These are phyloP conservation scores for Oryzias sinensis DNA, from an alignment of 2,797 vertebrate genomes.

Conservation along the genomic window DNA sequence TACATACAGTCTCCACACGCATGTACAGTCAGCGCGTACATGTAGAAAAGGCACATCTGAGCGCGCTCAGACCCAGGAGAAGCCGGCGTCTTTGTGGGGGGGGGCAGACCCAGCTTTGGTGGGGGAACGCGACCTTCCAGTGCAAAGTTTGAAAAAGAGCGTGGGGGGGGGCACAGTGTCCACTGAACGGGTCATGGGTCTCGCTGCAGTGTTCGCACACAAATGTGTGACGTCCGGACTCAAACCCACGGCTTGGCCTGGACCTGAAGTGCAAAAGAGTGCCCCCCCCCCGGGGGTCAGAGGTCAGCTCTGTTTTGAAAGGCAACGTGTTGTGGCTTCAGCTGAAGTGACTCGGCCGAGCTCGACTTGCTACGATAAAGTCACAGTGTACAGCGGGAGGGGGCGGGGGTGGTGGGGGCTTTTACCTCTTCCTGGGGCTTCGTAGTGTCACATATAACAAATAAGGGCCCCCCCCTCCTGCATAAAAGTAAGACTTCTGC, in stretches of 20 bases:
- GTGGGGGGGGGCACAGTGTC: constrained; percentile 60
- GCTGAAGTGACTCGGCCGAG: constrained; percentile 44
- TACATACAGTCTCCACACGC: constrained; percentile 76
- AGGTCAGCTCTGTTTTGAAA: constrained; percentile 78
- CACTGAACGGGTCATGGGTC: constrained; percentile 69
- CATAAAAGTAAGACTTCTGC: constrained; percentile 78
- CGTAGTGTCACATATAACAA: constrained; percentile 48
- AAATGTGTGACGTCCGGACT: background rate
- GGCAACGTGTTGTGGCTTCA: constrained; percentile 78
- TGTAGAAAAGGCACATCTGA: constrained; percentile 91
- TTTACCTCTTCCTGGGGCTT: constrained; percentile 42
- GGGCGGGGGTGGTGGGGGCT: constrained; percentile 22
- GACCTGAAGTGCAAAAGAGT: constrained; percentile 68
- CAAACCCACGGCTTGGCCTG: constrained; percentile 42
- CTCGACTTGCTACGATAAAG: constrained; percentile 79
- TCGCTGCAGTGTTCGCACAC: constrained; percentile 10
- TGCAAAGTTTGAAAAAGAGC: constrained; percentile 51
- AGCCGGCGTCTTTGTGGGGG: constrained; percentile 5
- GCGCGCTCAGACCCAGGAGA: constrained; percentile 41
- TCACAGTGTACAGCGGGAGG: constrained; percentile 84
- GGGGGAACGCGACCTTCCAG: constrained; percentile 43
- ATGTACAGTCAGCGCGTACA: constrained; percentile 77
- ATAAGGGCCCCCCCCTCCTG: constrained; percentile 71
- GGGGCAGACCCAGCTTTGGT: constrained; percentile 57
- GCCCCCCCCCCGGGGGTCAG: constrained; percentile 52